Evolutionary conservation across 2,113 vertebrate species (phyloP).

Genomic region (Balaenoptera acutorostrata): DNA sequence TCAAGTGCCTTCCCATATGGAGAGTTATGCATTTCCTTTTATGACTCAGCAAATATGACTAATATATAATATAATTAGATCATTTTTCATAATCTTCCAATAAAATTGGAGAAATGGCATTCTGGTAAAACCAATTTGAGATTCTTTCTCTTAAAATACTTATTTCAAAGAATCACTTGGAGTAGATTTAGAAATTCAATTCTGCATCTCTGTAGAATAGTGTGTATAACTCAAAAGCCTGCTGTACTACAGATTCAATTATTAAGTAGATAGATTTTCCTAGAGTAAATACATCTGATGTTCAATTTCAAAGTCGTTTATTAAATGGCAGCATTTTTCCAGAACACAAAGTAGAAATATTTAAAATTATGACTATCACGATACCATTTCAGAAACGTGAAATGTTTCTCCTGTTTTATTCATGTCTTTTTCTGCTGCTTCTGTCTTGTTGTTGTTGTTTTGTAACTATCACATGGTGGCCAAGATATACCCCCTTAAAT

Average conservation of each 20-base stretch:
- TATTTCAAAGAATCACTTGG: conserved; percentile 54
- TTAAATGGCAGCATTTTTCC: conserved; percentile 38
- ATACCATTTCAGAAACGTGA: neutral
- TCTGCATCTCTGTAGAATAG: conserved; percentile 52
- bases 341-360: conserved; percentile 35
- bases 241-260: conserved; percentile 49
- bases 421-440: neutral
- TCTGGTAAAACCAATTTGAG: conserved; percentile 66
- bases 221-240: conserved; percentile 36
- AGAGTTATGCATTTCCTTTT: neutral
- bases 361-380: neutral
- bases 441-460: neutral
- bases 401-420: neutral
- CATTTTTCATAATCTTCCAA: neutral
- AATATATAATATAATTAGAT: neutral
- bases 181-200: conserved; percentile 59
- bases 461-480: neutral
- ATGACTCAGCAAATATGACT: neutral
- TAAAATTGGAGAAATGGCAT: conserved; percentile 51
- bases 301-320: conserved; percentile 66
- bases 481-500: neutral
- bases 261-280: conserved; percentile 48
- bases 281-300: neutral
- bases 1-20: neutral
- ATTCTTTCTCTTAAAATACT: conserved; percentile 65